Conservation (phyloP, 2,113 vertebrate genomes). For the Abramis brama region DNA sequence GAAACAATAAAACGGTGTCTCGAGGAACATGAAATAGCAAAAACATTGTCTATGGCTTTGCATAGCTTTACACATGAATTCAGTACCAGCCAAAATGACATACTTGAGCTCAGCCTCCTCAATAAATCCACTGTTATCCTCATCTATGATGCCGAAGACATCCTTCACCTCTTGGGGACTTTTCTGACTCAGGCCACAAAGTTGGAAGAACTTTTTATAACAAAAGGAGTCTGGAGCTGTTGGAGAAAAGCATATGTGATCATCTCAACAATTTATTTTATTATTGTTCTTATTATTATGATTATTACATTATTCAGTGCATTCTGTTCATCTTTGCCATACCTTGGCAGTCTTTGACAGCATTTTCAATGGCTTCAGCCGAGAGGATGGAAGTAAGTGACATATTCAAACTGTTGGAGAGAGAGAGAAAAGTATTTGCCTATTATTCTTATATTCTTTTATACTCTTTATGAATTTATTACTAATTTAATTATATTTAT, state of each 20-base stretch:
- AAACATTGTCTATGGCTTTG: not conserved
- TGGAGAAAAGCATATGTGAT: conserved; percentile 57
- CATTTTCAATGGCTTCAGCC: conserved; percentile 89
- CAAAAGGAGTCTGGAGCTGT: conserved; percentile 92
- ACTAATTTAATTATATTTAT: not conserved
- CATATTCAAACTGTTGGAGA: conserved; percentile 82
- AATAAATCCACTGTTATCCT: conserved; percentile 92
- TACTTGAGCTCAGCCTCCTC: conserved; percentile 95
- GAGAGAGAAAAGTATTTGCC: conserved; percentile 51
- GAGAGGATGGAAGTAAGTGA: conserved; percentile 90
- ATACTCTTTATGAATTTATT: not conserved
- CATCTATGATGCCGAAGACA: conserved; percentile 89
- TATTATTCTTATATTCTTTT: conserved; percentile 11
- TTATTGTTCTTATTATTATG: not conserved
- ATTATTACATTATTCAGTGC: not conserved
- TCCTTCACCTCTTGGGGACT: conserved; percentile 86
- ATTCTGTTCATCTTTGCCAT: conserved; percentile 29
- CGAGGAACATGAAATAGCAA: not conserved
- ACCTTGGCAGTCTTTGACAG: conserved; percentile 97
- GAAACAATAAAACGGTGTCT: not conserved
- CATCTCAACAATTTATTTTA: not conserved
- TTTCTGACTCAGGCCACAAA: conserved; percentile 91
- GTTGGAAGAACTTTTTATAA: conserved; percentile 94
- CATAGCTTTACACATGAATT: not conserved
- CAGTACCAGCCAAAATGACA: conserved; percentile 48